Conservation (phyloP, 2,888 invertebrate genomes). For the Acronicta psi region DNA sequence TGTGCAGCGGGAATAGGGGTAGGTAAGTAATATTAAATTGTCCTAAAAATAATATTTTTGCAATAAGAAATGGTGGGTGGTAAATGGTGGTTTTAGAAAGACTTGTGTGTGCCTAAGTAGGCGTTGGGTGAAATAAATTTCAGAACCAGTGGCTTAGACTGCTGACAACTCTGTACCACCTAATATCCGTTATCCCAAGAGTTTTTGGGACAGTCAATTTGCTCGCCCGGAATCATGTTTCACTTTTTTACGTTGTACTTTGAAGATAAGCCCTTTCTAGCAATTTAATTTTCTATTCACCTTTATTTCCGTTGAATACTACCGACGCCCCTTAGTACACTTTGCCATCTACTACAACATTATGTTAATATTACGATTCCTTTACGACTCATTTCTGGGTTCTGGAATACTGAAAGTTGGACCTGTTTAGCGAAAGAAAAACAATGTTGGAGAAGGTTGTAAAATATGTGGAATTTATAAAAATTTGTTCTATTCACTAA, state of each 20-base stretch:
- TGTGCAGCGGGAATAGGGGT: no score
- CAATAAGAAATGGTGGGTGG: no score
- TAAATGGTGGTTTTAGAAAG: no score
- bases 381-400: constrained; percentile 16
- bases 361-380: constrained; percentile 36
- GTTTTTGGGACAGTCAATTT: constrained; percentile 29
- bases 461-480: background rate
- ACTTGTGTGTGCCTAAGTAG: no score
- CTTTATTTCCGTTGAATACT: constrained; percentile 22
- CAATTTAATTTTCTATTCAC: constrained; percentile 32
- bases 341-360: constrained; percentile 16
- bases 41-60: no score
- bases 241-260: constrained; percentile 36
- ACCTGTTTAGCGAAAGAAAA: constrained; percentile 1
- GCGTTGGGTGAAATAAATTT: no score
- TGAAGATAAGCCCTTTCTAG: constrained; percentile 28
- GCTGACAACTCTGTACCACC: constrained; percentile 7
- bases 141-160: background rate
- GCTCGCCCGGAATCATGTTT: constrained; percentile 44
- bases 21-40: no score
- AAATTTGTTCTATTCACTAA: no score
- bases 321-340: constrained; percentile 10
- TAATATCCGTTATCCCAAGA: constrained; percentile 27
- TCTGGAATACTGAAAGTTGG: background rate
- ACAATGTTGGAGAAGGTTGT: background rate